Evolutionary conservation across 1,140 invertebrate genomes (phyloP), one percentile per base, ranked within the genome.

Genomic region (Megalonaias nervosa): DNA sequence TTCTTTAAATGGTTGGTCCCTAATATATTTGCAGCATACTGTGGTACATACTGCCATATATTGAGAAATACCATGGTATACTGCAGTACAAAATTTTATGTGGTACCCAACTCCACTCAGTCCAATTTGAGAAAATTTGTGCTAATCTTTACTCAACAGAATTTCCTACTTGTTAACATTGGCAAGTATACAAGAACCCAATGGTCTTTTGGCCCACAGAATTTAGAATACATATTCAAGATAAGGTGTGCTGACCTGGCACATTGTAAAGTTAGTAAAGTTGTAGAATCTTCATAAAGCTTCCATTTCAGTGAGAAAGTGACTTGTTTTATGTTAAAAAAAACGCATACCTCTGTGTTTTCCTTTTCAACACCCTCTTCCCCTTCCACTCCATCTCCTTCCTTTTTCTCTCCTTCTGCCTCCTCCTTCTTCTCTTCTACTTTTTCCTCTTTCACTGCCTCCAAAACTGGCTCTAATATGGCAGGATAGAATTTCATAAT

Each of bases 381-480:
- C 64, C 26, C 77, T 72, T 80, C 81, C 64, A 78, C 82, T 31
- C 78, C 84, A 65, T 81, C 82, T 72, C 80, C 72, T 31, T 80
- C 76, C 72, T 78, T 75, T 59, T 84, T 82, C 67, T 81, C 77
- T 9, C 81, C 75, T 72, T 75, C 64, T 67, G 84, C 67, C 21
- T 81, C 75, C 75, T 81, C 81, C 57, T 84, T 80, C 55, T 81
- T 73, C 72, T 82, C 72, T 58, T 80, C 81, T 58, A 79, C 81
- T 61, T 81, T 62, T 56, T 74, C 80, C 65, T 83, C 82, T 16
- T 68, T 62, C 57, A 73, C 78, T 61, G 80, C 82, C 19, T 68
- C 78, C 13, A 71, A 70, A 61, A 57, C 74, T 56, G 80, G 75
- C 67, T 79, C 76, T 79, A 56, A 58, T 55, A 75, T 23, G 38